Evolutionary conservation across 2,113 vertebrate species (phyloP), one percentile per base, ranked within the genome.

Genomic region (Struthio camelus): DNA sequence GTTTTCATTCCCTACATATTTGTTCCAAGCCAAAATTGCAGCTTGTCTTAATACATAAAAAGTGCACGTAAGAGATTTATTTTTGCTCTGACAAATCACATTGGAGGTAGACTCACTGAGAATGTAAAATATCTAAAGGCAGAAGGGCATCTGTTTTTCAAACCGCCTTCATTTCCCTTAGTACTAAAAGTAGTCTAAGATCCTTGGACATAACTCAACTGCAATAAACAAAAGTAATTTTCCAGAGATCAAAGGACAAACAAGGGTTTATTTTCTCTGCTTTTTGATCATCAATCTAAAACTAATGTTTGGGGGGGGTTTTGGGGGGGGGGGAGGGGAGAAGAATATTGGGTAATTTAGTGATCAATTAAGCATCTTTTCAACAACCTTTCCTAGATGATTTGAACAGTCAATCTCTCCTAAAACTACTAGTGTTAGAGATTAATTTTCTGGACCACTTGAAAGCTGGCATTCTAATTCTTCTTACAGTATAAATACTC

Each of bases 381-480:
- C 82, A 95, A 77, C 66, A 85, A 53, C 84, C 27, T 46, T 94
- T 93, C 72, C 85, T 46, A 72, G 42, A 81, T 77, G 5, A 94
- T 89, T 92, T 95, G 50, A 95, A 71, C 75, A 96, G 82, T 66
- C 82, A 91, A 87, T 73, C 90, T 94, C 90, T 96, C 87, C 28
- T 48, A 61, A 80, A 95, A 92, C 53, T 81, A 91, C 65, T 46
- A 46, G 13, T 90, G 66, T 80, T 89, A 78, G 80, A 83, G 93
- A 97, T 96, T 97, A 95, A 97, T 94, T 78, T 80, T 93, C 92
- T 16, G 75, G 72, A 93, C 81, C 85, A 91, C 93, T 86, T 95
- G 96, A 97, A 97, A 96, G 90, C 78, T 94, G 90, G 80, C 87
- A 95, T 71, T 91, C 84, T 92, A 95, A 95, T 97, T 90, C 90